Evolutionary conservation across 2,113 vertebrate species (phyloP), one percentile per base, ranked within the genome.

Genomic region (Sula dactylatra): DNA sequence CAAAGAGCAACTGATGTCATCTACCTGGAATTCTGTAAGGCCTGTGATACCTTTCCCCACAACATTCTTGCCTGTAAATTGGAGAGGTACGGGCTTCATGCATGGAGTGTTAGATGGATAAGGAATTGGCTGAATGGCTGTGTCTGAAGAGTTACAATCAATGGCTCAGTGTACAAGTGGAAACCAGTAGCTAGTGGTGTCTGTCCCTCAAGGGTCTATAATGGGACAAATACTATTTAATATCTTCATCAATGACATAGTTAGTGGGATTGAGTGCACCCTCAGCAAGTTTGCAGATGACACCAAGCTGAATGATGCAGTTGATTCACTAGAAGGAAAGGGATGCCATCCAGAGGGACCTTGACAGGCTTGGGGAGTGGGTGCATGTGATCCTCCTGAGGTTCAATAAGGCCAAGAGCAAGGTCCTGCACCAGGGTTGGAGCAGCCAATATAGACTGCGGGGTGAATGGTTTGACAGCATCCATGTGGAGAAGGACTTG

Each of bases 331-430:
- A 34, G 64, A 78, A 26, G 55, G 14, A 70, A 70, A n/a, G 5
- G 21, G 11, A 13, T 50, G 11, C 10, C 27, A 38, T 25, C 1
- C 56, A 44, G 26, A 22, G 6, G 11, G 18, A 50, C 15, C 22
- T 72, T 34, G 27, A 38, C 14, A 58, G 16, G 9, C 24, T 59
- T 25, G 27, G 27, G 36, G 9, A n/a, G 18, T 32, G 25, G 17
- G 8, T 1, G 2, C 7, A 18, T 18, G 11, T 1, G 2, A 72
- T 56, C 8, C 6, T 42, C 15, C 34, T 20, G 36, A 85, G 3
- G 14, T 49, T 42, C 26, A 55, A 36, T 21, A 78, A 42, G 32
- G 18, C 17, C 34, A 61, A 45, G 18, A 34, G 22, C 10, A 82
- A 38, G 22, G 31, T 36, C 42, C n/a, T 82, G 22, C 6, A 32